Evolutionary conservation across 2,888 invertebrate genomes (phyloP), one percentile per base, ranked within the genome.

Genomic region (Amphipoea lucens): DNA sequence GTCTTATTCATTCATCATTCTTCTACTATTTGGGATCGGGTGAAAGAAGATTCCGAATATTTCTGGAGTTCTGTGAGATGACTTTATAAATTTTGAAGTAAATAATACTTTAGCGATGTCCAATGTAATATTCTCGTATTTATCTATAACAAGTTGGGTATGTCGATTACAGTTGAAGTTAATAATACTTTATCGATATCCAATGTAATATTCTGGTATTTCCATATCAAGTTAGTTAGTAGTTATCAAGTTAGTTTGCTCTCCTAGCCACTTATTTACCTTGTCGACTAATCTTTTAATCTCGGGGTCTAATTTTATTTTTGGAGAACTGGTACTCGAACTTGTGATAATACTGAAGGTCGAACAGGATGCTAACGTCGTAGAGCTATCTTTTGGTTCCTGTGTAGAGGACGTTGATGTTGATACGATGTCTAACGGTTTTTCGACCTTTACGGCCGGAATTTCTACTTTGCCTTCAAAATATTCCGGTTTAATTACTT

Each of bases 401-500:
- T 82, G 82, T 36, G 84, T 84, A 0, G 81, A 75, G 2, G 84
- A 75, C 4, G 82, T 36, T 1, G 51, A 48, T 14, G 73, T 45
- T 20, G 82, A 23, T 6, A 3, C 66, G 9, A 42, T 23, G 23
- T 51, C 66, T 51, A 81, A 14, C 12, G 60, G 42, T 2, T 20
- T 45, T 42, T 76, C 60, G 1, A 63, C 36, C 29, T 76, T 76
- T 63, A 42, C 62, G 3, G 71, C 60, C 17, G 51, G 29, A 60
- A 6, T 74, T n/a, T 74, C 76, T n/a, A 0, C n/a, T 62, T 78
- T 84, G 0, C 67, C 60, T 79, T 92, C 88, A 68, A 90, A 95
- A 76, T 91, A 93, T 4, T 94, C 88, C 0, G 95, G 95, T 11
- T 93, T 91, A 2, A 92, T 85, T n/a, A 95, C 77, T 76, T 92